Evolutionary conservation across 2,797 vertebrate genomes (phyloP).

Genomic region (Anguilla obscura): DNA sequence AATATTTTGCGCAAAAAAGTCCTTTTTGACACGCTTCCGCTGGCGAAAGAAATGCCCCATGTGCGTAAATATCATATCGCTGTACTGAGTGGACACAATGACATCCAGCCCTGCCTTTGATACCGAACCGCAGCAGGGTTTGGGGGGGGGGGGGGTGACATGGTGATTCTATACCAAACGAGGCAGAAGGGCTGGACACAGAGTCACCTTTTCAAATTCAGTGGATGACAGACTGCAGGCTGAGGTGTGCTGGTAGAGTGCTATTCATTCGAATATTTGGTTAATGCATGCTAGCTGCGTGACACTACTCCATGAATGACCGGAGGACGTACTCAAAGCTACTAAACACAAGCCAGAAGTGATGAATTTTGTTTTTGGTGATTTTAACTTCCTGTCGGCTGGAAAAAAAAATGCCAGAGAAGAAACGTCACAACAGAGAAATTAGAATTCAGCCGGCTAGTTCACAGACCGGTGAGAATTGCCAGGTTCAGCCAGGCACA

Average conservation of each 20-base stretch:
- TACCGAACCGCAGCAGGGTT: not conserved
- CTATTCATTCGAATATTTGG: not conserved
- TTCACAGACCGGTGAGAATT: not conserved
- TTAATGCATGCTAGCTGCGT: not conserved
- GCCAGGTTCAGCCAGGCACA: not conserved
- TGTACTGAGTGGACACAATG: not conserved
- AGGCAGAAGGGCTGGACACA: not conserved
- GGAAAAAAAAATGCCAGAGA: not conserved
- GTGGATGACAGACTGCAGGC: not conserved
- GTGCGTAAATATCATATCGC: not conserved
- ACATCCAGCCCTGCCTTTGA: not conserved
- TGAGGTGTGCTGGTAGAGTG: not conserved
- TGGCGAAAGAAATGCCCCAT: not conserved
- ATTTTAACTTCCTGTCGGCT: not conserved
- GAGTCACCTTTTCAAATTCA: not conserved
- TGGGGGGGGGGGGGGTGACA: too few relatives aligned
- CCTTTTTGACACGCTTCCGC: not conserved
- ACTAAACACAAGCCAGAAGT: too few relatives aligned
- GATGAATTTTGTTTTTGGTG: not conserved
- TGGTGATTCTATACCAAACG: too few relatives aligned
- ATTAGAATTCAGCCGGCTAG: not conserved
- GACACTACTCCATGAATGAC: too few relatives aligned
- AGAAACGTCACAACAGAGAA: not conserved
- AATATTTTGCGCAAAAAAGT: not conserved
- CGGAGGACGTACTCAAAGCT: too few relatives aligned